These are phyloP conservation scores for Callaeas wilsoni DNA, from an alignment of 2,113 vertebrate genomes.

Conservation along the genomic window DNA sequence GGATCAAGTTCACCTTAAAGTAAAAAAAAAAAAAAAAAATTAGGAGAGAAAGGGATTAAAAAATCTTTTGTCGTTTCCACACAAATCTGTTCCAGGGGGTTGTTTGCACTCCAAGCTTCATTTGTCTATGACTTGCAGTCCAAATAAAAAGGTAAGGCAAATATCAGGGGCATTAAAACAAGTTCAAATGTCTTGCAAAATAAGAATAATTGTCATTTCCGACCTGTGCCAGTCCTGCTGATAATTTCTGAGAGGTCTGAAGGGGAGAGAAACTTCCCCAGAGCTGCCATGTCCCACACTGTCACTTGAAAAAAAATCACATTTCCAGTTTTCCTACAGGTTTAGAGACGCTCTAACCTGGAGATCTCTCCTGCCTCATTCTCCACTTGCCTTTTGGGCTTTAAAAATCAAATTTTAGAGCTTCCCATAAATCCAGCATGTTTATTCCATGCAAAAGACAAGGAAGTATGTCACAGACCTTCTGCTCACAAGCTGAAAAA, in stretches of 20 bases:
- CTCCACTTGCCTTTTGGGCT: background rate
- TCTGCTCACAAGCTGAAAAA: background rate
- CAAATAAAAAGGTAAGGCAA: background rate
- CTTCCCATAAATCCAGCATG: background rate
- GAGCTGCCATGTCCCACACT: rapidly evolving
- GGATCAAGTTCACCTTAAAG: background rate
- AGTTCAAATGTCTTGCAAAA: background rate
- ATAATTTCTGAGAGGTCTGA: background rate
- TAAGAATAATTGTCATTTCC: background rate
- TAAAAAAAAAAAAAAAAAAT: background rate
- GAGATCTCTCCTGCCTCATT: background rate
- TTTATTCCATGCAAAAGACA: background rate
- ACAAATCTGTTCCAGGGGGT: background rate
- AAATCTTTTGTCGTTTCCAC: background rate
- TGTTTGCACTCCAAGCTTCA: background rate
- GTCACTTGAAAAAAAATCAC: background rate
- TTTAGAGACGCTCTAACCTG: background rate
- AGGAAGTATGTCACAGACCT: background rate
- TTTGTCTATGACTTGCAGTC: background rate
- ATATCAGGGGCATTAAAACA: background rate
- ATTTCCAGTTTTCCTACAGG: background rate
- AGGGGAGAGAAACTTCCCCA: background rate
- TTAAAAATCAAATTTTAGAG: background rate
- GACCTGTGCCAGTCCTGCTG: background rate
- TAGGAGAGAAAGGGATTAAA: background rate